Conservation (phyloP, 2,113 vertebrate species). For the Climacteris rufus region DNA sequence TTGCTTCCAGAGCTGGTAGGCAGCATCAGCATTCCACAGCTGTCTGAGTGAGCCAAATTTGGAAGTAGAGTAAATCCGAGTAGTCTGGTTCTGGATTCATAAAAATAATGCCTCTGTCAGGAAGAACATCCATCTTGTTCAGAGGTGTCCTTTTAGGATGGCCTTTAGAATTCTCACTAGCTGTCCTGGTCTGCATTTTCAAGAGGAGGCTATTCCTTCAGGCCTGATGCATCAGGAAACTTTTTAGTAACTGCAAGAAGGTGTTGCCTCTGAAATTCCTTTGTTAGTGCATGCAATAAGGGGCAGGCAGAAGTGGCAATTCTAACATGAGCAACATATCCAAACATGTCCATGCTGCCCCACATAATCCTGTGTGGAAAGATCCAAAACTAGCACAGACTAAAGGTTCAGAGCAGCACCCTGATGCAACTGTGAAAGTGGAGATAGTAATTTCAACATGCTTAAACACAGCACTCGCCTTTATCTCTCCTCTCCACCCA, state of each 20-base stretch:
- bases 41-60: constrained; percentile 19
- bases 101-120: not conserved
- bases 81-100: not conserved
- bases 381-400: not conserved
- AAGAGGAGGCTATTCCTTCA: not conserved
- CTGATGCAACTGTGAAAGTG: not conserved
- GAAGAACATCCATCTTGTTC: not conserved
- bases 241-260: not conserved
- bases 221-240: not conserved
- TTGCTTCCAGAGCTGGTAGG: constrained; percentile 13
- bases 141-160: not conserved
- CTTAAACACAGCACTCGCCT: not conserved
- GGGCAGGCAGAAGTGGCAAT: not conserved
- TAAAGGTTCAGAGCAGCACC: not conserved
- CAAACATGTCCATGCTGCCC: not conserved
- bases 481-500: not conserved
- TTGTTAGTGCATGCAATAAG: not conserved
- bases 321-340: not conserved
- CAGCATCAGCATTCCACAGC: constrained; percentile 12
- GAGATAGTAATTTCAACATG: not conserved
- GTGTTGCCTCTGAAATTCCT: not conserved
- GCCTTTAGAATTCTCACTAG: not conserved
- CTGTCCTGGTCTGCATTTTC: not conserved
- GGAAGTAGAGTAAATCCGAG: constrained; percentile 1
- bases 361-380: not conserved